These are phyloP conservation scores for Rhincodon typus DNA, from an alignment of 2,797 vertebrate species.

Conservation along the genomic window DNA sequence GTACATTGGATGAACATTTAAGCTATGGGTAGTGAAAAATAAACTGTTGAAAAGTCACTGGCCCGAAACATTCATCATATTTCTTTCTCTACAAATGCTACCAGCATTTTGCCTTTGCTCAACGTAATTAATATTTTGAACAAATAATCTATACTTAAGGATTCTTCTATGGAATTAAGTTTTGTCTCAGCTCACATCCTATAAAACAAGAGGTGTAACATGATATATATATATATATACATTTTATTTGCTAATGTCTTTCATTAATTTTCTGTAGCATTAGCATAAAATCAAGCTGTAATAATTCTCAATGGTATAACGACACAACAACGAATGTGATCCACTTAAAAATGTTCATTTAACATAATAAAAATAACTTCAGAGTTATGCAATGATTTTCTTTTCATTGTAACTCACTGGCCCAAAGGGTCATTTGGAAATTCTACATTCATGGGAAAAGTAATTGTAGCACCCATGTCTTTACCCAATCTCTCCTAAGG, in stretches of 20 bases:
- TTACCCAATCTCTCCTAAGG: background rate
- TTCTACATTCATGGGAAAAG: background rate
- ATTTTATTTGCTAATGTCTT: background rate
- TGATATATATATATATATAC: background rate
- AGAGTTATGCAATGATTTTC: no score
- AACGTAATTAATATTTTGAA: background rate
- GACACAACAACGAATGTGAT: background rate
- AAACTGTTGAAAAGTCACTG: background rate
- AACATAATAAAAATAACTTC: background rate
- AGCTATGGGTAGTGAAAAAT: background rate
- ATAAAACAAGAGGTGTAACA: background rate
- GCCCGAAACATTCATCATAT: background rate
- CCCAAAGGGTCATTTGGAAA: background rate
- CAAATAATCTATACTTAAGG: background rate
- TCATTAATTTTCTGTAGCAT: background rate
- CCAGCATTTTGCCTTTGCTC: background rate
- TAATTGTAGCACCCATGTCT: background rate
- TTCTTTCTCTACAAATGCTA: background rate
- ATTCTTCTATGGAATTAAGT: background rate
- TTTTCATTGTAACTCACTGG: background rate
- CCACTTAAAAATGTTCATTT: background rate
- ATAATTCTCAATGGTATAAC: background rate
- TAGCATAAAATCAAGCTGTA: background rate
- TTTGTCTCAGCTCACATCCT: background rate
- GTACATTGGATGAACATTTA: background rate